A percentile compares a stretch with the other conserved stretches of the same genome.
These are phyloP conservation scores for Augochlorella aurata DNA, from an alignment of 2,888 invertebrate genomes.

Conservation along the genomic window DNA sequence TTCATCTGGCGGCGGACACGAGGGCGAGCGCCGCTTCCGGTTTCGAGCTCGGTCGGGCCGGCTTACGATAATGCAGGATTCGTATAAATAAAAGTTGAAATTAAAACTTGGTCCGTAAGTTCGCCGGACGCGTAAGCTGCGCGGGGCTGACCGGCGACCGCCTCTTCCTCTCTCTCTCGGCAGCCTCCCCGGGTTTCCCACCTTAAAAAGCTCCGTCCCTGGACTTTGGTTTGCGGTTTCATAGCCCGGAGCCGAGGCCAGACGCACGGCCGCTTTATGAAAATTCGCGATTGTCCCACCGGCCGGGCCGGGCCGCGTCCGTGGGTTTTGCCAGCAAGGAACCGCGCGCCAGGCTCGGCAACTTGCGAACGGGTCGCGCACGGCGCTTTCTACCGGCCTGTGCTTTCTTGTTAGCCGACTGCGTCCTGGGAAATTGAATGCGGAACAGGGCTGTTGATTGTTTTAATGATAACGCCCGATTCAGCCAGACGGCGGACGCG, in stretches of 20 bases:
- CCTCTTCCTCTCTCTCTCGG: constrained; percentile 16
- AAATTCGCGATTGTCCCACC: constrained; percentile 70
- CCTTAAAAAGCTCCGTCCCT: constrained; percentile 25
- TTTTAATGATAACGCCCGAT: constrained; percentile 28
- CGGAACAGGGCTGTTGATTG: constrained; percentile 32
- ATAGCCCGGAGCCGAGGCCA: constrained; percentile 61
- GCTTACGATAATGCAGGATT: constrained; percentile 70
- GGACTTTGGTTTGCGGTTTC: constrained; percentile 68
- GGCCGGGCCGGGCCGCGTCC: constrained; percentile 11
- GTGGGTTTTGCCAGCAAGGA: constrained; percentile 40
- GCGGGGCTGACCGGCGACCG: constrained; percentile 10
- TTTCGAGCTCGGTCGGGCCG: not conserved
- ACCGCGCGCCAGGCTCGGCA: not conserved
- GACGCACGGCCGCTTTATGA: constrained; percentile 68
- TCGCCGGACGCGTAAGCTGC: constrained; percentile 52
- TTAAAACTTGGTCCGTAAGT: constrained; percentile 73
- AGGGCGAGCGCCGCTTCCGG: constrained; percentile 1
- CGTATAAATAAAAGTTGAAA: constrained; percentile 75
- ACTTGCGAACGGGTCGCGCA: constrained; percentile 20
- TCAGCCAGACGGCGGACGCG: not conserved
- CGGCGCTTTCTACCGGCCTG: not conserved
- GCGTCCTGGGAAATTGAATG: constrained; percentile 32
- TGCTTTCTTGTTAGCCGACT: constrained; percentile 39
- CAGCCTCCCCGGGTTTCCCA: not conserved
- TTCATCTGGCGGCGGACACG: constrained; percentile 3